Evolutionary conservation across 2,888 invertebrate species (phyloP).

Genomic region (Graphium colonna): DNA sequence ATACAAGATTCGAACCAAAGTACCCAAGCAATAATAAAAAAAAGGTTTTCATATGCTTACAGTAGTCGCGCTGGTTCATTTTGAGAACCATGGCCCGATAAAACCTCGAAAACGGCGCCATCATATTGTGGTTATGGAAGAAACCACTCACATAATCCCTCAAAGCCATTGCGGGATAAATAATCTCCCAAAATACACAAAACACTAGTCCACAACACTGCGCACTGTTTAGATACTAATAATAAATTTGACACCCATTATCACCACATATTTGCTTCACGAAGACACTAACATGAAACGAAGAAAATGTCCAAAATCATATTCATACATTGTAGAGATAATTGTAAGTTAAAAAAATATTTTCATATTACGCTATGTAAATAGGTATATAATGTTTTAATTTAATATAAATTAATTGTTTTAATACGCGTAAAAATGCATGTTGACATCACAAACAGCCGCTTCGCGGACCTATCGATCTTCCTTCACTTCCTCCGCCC

Average conservation of each 20-base stretch:
- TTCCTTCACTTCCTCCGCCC: slow-evolving; percentile 40
- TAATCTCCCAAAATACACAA: slow-evolving; percentile 29
- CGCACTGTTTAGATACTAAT: slow-evolving; percentile 48
- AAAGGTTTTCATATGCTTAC: slow-evolving; percentile 13
- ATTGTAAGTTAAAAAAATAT: slow-evolving; percentile 18
- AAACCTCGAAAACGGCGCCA: slow-evolving; percentile 67
- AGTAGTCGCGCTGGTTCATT: slow-evolving; percentile 69
- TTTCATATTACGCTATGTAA: slow-evolving; percentile 15
- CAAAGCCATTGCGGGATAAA: slow-evolving; percentile 44
- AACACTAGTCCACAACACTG: slow-evolving; percentile 34
- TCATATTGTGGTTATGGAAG: slow-evolving; percentile 53
- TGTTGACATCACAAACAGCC: slow-evolving; percentile 65
- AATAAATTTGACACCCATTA: slow-evolving; percentile 77
- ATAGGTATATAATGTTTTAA: slow-evolving; percentile 3
- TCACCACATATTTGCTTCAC: slow-evolving; percentile 50
- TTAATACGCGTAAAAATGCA: slow-evolving; percentile 37
- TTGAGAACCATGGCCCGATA: slow-evolving; percentile 74
- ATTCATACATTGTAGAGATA: slow-evolving; percentile 29
- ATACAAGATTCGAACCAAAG: no score
- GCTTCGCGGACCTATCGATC: slow-evolving; percentile 48
- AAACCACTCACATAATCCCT: slow-evolving; percentile 46
- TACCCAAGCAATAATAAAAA: no score
- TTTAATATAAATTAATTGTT: slow-evolving; percentile 23
- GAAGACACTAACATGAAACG: slow-evolving; percentile 29
- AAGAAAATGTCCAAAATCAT: slow-evolving; percentile 25